Conservation (phyloP, 1,140 invertebrate genomes). For the Tetramorium simillimum region DNA sequence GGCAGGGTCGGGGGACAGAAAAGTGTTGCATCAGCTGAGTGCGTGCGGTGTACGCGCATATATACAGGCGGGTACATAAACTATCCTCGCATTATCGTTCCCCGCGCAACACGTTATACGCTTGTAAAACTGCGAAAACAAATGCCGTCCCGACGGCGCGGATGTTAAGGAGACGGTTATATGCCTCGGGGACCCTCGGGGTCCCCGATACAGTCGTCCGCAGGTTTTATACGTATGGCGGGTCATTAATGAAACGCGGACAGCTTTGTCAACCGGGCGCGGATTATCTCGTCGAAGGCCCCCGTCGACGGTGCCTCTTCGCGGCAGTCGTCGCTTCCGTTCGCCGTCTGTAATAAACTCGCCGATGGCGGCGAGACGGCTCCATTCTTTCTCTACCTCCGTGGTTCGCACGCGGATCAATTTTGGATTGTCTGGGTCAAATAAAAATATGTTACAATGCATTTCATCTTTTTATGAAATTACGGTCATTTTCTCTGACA, state of each 20-base stretch:
- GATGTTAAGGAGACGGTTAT: slow-evolving; percentile 58
- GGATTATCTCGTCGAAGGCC: slow-evolving; percentile 75
- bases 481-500: background rate
- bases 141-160: slow-evolving; percentile 67
- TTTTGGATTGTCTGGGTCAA: background rate
- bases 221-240: slow-evolving; percentile 68
- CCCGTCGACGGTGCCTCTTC: slow-evolving; percentile 39
- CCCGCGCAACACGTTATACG: slow-evolving; percentile 67
- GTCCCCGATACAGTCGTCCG: slow-evolving; percentile 57
- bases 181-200: background rate
- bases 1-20: background rate
- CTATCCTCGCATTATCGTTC: slow-evolving; percentile 75
- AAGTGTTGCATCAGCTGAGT: slow-evolving; percentile 34
- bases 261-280: slow-evolving; percentile 71
- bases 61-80: slow-evolving; percentile 70
- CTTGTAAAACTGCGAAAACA: slow-evolving; percentile 75
- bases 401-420: background rate
- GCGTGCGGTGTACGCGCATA: background rate
- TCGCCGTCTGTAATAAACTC: slow-evolving; percentile 33
- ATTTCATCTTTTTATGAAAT: background rate
- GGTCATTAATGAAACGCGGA: slow-evolving; percentile 75
- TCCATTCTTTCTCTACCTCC: background rate
- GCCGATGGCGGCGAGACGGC: background rate
- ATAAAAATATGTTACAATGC: slow-evolving; percentile 6
- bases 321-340: slow-evolving; percentile 62